Percentiles rank a stretch among this genome's conserved stretches.
Evolutionary conservation across 2,888 invertebrate genomes (phyloP).

Genomic region (Erebia palarica): DNA sequence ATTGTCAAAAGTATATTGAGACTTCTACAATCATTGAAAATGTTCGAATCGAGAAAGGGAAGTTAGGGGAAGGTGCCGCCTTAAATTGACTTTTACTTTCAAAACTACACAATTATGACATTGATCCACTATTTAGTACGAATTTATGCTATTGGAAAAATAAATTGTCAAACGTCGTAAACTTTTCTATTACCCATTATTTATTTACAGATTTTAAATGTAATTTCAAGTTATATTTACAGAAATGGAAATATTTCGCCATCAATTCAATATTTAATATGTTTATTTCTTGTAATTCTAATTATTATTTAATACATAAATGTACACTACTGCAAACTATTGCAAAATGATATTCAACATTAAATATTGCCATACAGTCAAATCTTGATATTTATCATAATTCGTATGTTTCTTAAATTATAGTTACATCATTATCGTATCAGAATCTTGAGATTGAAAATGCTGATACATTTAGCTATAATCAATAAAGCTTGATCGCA

Average conservation of each 20-base stretch:
- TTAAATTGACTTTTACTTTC: too few species aligned
- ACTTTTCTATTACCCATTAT: neutral
- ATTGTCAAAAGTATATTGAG: too few species aligned
- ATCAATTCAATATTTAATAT: neutral
- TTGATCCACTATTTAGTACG: neutral
- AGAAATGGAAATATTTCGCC: neutral
- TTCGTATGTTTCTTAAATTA: conserved; percentile 13
- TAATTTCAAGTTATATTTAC: neutral
- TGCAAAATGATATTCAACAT: neutral
- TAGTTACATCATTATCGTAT: neutral
- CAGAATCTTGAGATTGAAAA: neutral
- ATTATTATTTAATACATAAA: neutral
- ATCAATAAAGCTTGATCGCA: neutral
- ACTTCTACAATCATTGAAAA: too few species aligned
- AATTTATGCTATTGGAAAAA: neutral
- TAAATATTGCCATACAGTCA: conserved; percentile 21
- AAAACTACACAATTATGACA: too few species aligned
- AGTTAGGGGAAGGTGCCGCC: too few species aligned
- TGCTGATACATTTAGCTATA: neutral
- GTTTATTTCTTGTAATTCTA: neutral
- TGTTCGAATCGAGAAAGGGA: too few species aligned
- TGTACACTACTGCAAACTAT: neutral
- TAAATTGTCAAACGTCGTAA: neutral
- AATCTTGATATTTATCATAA: conserved; percentile 8
- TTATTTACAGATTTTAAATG: neutral